Evolutionary conservation across 2,113 vertebrate species (phyloP).

Genomic region (Castor canadensis): DNA sequence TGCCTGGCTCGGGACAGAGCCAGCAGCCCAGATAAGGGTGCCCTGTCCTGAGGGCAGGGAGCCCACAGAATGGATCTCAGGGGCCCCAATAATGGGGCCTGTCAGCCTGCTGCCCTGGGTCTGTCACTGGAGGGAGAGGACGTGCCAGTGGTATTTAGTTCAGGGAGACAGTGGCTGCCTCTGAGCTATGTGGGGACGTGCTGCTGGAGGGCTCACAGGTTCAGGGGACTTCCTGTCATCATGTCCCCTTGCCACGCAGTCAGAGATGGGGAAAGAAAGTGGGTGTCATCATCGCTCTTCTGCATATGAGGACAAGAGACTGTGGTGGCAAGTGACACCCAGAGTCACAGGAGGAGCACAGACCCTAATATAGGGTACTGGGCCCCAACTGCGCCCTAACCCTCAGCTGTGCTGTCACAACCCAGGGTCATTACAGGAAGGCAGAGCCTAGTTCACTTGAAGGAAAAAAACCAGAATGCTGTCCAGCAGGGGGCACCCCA

Average conservation of each 20-base stretch:
- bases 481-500: not conserved
- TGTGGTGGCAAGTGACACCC: not conserved
- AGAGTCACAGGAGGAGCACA: not conserved
- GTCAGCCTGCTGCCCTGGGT: too few species aligned
- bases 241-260: fast-evolving
- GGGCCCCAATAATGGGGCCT: too few species aligned
- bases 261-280: not conserved
- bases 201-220: not conserved
- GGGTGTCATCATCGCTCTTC: fast-evolving
- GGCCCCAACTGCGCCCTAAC: not conserved
- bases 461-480: not conserved
- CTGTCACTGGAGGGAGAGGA: not conserved
- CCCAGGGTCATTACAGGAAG: not conserved
- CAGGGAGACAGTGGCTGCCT: not conserved
- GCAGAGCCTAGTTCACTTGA: not conserved
- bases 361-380: not conserved
- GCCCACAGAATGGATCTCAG: not conserved
- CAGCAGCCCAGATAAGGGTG: not conserved
- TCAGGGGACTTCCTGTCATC: not conserved
- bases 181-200: fast-evolving
- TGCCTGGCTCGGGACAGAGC: not conserved
- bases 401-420: not conserved
- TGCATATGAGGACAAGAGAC: not conserved
- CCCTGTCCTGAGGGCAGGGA: not conserved
- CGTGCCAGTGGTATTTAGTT: not conserved